Evolutionary conservation across 2,797 vertebrate species (phyloP).

Genomic region (Discoglossus pictus): DNA sequence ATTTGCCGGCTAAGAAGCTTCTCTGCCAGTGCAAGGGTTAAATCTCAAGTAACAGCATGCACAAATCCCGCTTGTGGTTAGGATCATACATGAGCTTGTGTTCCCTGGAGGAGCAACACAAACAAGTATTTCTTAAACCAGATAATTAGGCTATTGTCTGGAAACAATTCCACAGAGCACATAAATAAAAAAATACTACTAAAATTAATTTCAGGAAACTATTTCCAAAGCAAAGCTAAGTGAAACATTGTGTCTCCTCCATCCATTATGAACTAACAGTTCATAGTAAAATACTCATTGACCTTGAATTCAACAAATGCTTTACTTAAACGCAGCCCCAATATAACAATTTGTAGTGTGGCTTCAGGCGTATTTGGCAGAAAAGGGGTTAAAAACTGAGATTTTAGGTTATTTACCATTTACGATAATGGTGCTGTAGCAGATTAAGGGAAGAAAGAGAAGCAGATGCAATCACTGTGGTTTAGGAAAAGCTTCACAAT

Average conservation of each 20-base stretch:
- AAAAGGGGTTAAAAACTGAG: too few species aligned
- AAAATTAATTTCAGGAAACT: conserved; percentile 24
- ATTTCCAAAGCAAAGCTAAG: background rate
- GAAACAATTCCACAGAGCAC: conserved; percentile 17
- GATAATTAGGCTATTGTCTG: conserved; percentile 18
- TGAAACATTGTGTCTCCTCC: conserved; percentile 5
- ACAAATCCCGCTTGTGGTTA: background rate
- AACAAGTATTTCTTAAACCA: conserved; percentile 15
- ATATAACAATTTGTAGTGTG: too few species aligned
- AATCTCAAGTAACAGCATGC: conserved; percentile 6
- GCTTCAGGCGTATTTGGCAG: too few species aligned
- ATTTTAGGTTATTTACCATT: too few species aligned
- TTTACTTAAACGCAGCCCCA: too few species aligned
- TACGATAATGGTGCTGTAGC: too few species aligned
- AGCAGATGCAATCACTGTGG: too few species aligned
- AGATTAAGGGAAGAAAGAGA: too few species aligned
- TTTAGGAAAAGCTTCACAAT: too few species aligned
- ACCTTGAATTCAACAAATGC: too few species aligned
- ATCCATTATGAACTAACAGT: background rate
- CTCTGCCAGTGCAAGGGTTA: conserved; percentile 2
- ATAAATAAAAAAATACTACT: conserved; percentile 5
- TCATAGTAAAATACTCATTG: too few species aligned
- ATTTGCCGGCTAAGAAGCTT: too few species aligned
- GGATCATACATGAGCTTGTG: conserved; percentile 9
- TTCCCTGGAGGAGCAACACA: conserved; percentile 14